Base-by-base conservation (phyloP, 92 coral and sea anemone genomes). In the Metridium senile region DNA sequence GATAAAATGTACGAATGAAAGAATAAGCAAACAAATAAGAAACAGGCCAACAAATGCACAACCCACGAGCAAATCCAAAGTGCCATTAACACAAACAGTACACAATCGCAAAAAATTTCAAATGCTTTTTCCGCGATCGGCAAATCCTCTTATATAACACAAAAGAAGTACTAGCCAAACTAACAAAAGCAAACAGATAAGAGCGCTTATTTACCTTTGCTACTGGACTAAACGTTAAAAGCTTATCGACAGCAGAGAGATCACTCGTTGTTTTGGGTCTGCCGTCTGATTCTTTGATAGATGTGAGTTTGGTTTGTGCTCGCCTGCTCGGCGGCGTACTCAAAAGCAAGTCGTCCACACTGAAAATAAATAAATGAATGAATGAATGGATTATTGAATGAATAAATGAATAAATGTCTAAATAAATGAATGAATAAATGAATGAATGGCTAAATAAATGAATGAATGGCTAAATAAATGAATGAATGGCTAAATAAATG, bases 321-420 rank as follows among this genome's bases (percentile, higher is more conserved):
- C 61, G 79, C 51, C 81, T 63, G 54, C 78, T 78, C 20, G 87
- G 87, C 20, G 98, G 98, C 1, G 98, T 91, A 83, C 86, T 89
- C 94, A 94, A 91, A 33, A 89, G 85, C 18, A 94, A 79, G 63
- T 94, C 93, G 69, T 70, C 97, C n/a, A 85, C 85, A 79, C 83
- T 75, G 66, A 84, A 78, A 64, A 57, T 63, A 61, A 51, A 29
- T 57, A n/a, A 62, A 29, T 20, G 35, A 54, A 74, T 33, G 45
- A 33, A 8, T 4, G 43, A 21, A 30, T 68, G 20, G 18, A 67
- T n/a, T 49, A 67, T 49, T 21, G 19, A 67, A 16, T 26, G 22
- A 22, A 54, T 54, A 19, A 20, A 54, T 54, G 61, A 16, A 16
- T 54, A 4, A 16, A 54, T 26, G 22, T 6, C 28, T 6, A 26